Evolutionary conservation across 2,888 invertebrate genomes (phyloP), one percentile per base, ranked within the genome.

Genomic region (Reticulitermes lucifugus): DNA sequence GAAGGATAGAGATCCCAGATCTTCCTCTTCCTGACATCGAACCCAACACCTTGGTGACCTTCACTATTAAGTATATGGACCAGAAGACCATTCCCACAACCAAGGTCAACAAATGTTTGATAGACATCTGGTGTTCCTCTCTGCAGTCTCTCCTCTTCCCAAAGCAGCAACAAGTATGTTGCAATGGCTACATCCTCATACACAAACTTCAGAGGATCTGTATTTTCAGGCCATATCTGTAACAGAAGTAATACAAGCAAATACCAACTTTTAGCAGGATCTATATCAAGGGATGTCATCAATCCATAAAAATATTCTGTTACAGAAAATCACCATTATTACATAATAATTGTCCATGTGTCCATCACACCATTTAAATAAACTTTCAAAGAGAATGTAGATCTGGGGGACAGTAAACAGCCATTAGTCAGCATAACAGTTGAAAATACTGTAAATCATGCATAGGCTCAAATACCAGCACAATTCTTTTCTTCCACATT

Each of bases 141-240:
- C n/a, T 90, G 88, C 10, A 89, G 88, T 85, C 92, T 90, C 87
- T 94, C 93, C 79, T 92, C 90, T 88, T 94, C 93, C 98, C 98
- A 98, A 0, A 98, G 89, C 2, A 96, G 91, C 83, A 98, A 91
- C 75, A 98, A 91, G 90, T 98, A 98, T 21, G 96, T 93, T 10
- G 98, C 97, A 89, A 99, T 99, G 6, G 98, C 98, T 87, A 99
- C 93, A 91, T 99, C 99, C 93, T 99, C 99, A 91, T 96, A 98
- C 0, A 99, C 97, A 92, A 96, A 98, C 91, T 99, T 99, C 80
- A 94, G 91, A 25, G 99, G 98, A 91, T 99, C 98, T 10, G 99
- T 99, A 87, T 94, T 95, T 91, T 98, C 98, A 9, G 96, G 94
- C 99, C 99, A 99, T 87, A 94, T 94, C 94, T 96, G 88, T 79